Conservation (phyloP, 2,113 vertebrate species). For the Sminthopsis crassicaudata region DNA sequence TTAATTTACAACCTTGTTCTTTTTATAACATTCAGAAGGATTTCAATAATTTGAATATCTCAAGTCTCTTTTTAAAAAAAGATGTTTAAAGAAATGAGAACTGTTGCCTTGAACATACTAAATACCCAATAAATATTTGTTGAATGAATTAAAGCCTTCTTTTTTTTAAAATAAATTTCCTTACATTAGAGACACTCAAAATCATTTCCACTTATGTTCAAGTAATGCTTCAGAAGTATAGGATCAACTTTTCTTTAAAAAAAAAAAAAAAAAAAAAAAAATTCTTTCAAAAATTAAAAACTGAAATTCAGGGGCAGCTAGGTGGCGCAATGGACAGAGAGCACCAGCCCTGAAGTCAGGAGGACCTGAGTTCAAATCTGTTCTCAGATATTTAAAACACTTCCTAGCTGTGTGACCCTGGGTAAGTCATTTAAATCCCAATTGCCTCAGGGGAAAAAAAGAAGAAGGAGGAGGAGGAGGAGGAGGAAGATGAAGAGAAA, state of each 20-base stretch:
- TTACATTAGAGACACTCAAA: background rate
- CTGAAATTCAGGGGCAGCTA: no score
- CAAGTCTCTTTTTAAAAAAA: background rate
- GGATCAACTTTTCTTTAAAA: background rate
- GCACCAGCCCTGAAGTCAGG: no score
- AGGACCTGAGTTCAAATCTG: no score
- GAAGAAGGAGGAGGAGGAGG: no score
- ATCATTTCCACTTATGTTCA: background rate
- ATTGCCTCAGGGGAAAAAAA: no score
- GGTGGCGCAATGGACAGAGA: no score
- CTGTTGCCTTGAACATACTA: background rate
- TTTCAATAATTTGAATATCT: background rate
- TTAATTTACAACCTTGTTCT: background rate
- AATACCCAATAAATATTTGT: background rate
- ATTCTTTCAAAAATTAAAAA: background rate
- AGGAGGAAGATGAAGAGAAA: no score
- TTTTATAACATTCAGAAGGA: background rate
- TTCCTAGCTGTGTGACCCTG: no score
- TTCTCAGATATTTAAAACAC: no score
- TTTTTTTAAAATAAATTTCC: background rate
- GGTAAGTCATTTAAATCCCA: no score
- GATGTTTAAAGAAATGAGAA: background rate
- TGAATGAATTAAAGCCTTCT: background rate
- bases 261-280: background rate
- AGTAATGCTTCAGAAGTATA: background rate